Conservation (phyloP, 2,888 invertebrate genomes). For the Apodemia mormo region DNA sequence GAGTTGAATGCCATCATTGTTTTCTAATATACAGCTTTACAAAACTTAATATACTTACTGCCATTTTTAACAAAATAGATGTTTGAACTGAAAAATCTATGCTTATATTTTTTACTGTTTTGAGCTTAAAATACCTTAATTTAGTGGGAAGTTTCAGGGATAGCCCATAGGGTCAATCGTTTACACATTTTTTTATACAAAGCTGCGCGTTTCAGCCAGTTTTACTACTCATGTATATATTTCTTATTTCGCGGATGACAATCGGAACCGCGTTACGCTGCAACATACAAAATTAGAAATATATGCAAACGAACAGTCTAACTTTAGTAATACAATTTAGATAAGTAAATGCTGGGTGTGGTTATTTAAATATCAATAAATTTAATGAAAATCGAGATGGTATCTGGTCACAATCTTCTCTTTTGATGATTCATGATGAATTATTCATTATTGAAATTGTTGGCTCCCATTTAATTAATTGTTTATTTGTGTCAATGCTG, state of each 20-base stretch:
- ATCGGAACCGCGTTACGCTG: not conserved
- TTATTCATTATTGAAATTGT: constrained; percentile 17
- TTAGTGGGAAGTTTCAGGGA: no score
- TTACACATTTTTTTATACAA: no score
- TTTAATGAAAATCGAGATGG: constrained; percentile 15
- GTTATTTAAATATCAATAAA: constrained; percentile 16
- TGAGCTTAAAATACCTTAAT: no score
- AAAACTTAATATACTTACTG: no score
- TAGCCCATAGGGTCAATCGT: no score
- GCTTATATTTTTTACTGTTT: no score
- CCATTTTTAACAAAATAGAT: no score
- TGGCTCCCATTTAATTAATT: constrained; percentile 17
- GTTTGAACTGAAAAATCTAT: no score
- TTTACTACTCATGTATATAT: no score
- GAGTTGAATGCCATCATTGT: no score
- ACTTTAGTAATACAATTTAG: constrained; percentile 5
- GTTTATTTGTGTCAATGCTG: constrained; percentile 13
- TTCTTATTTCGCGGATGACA: not conserved
- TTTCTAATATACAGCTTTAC: no score
- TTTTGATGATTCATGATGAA: constrained; percentile 3
- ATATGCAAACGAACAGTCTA: not conserved
- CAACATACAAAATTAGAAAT: not conserved
- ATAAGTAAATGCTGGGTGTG: constrained; percentile 15
- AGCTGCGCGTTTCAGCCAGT: no score
- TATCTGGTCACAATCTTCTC: constrained; percentile 9